phyloP scores from a whole-genome alignment of 2,888 invertebrate genomes.

The Lymantria dispar region DNA sequence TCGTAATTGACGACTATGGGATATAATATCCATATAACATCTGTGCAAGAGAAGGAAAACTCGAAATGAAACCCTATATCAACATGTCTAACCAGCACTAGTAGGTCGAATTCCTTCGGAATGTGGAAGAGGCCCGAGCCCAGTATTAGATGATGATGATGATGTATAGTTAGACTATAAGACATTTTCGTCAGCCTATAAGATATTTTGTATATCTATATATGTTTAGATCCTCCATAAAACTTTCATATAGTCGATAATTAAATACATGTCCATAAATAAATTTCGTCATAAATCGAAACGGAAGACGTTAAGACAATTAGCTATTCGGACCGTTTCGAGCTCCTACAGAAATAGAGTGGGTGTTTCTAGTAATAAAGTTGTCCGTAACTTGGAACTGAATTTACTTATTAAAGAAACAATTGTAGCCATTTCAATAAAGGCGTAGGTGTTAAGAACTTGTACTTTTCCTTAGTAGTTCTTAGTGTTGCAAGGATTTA shows the following conservation, averaged over 20 bases:
- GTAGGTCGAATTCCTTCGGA: no score
- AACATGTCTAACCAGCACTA: no score
- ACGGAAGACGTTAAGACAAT: neutral
- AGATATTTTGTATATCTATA: neutral
- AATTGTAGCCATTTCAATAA: neutral
- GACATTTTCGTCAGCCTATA: no score
- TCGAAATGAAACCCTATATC: no score
- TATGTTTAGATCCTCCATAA: neutral
- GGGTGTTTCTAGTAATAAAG: slow-evolving; percentile 5
- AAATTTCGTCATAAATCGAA: neutral
- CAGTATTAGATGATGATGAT: no score
- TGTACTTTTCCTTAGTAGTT: no score
- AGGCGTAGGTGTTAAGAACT: neutral
- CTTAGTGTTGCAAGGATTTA: no score
- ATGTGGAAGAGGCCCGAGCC: no score
- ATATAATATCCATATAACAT: no score
- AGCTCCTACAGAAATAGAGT: slow-evolving; percentile 1
- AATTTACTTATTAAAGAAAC: neutral
- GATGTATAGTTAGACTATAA: no score
- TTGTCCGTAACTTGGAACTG: slow-evolving; percentile 9
- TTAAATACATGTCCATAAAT: neutral
- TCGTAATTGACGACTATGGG: no score
- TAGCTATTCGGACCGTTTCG: neutral
- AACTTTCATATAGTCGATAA: neutral
- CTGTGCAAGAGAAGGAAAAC: no score